Base-by-base conservation (phyloP, 2,888 invertebrate genomes). In the Caenorhabditis becei region DNA sequence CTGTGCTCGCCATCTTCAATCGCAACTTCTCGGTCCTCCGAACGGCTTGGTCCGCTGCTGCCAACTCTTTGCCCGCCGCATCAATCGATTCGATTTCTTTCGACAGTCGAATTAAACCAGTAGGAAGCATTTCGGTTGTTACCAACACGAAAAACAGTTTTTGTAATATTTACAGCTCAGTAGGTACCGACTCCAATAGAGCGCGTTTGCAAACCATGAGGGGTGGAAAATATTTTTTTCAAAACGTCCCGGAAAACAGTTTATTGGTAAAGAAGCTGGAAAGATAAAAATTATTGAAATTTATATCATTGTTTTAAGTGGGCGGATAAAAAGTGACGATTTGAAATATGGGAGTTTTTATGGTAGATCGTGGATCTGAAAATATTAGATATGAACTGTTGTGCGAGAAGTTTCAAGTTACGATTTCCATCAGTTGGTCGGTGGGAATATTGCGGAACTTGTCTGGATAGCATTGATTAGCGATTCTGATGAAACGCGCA, bases 41-140 rank as follows among this genome's bases (percentile, higher is more conserved):
- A 0, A 74, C 44, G 0, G 58, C n/a, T 51, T 32, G 20, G 14
- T 61, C 53, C 0, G 62, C 63, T 10, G 32, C 61, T 35, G 18
- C 10, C 11, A 53, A 32, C 49, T 79, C 79, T 24, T 63, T 61
- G n/a, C 72, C 8, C 7, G 41, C 58, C 8, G 18, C 18, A 58
- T 67, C 63, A 32, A 79, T 79, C 26, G 49, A 37, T 18, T 62
- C 26, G 35, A 79, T 63, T 35, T 79, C 79, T 41, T 69, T 49
- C 4, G 65, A 62, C 7, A 74, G 23, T 23, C 35, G 26, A 8
- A 63, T 20, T 10, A 79, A 63, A 16, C 32, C 20, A 11, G 58
- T 37, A 10, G 24, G 26, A 1, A 32, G 18, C 63, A 77, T 79
- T 41, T 47, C 53, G 28, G 35, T 8, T 26, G 18, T 37, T 26